Evolutionary conservation across 2,888 invertebrate species (phyloP), one percentile per base, ranked within the genome.

Genomic region (Trachelus iudaicus): DNA sequence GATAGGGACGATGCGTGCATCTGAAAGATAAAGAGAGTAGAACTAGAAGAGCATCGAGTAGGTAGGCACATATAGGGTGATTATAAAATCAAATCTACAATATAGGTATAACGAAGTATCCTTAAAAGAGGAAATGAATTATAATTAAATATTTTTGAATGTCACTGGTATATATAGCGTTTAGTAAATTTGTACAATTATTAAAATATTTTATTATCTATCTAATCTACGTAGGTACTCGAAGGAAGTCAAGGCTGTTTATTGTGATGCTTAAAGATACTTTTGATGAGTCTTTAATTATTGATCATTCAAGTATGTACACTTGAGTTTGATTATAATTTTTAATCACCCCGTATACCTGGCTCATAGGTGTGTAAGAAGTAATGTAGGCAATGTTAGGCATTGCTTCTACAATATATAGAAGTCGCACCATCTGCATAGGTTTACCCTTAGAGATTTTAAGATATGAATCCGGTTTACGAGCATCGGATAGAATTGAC

Each of bases 401-500:
- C 56, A 56, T 56, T 56, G 23, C 56, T 23, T 56, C 23, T 56
- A 56, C 35, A 12, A 35, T 35, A 40, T 56, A 56, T 56, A 56
- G 23, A 6, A 56, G 56, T 56, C 23, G 56, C 56, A 56, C 56
- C 56, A 56, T 56, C 56, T 56, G 56, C 56, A 56, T 56, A 56
- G 56, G 23, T 23, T 56, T 83, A 82, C 82, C 83, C 85, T 81
- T 79, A 79, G 81, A 85, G 86, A 85, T 86, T 84, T 81, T 83
- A 82, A 85, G 86, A 86, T 85, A 86, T 80, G 81, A 83, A 84
- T 86, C 86, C 85, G 85, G 86, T 86, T 86, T 86, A 83, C 79
- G 83, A 82, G 82, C 76, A 76, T 73, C 73, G 79, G 37, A 82
- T 81, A 82, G 83, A 83, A 83, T 86, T 80, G 80, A 83, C 82